Evolutionary conservation across 2,113 vertebrate genomes (phyloP).

Genomic region (Aythya baeri): DNA sequence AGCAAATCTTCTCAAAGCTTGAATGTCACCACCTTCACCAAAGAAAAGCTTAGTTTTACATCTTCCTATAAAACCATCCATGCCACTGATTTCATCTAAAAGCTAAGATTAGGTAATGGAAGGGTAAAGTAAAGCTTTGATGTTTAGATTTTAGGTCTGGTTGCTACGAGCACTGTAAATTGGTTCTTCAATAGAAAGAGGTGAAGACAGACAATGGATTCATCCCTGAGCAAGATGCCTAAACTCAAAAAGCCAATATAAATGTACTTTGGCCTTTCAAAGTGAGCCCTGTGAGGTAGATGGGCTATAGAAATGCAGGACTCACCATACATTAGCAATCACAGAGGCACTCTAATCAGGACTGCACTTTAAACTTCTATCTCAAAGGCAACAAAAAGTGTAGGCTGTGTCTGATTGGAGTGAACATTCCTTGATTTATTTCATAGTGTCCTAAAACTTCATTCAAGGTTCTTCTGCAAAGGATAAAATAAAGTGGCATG

Average conservation of each 20-base stretch:
- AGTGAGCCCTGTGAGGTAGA: neutral
- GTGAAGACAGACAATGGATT: conserved; percentile 8
- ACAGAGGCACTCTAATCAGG: conserved; percentile 56
- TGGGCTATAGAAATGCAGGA: neutral
- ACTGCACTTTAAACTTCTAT: conserved; percentile 34
- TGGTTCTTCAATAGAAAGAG: neutral
- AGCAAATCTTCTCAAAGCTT: neutral
- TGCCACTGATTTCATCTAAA: conserved; percentile 2
- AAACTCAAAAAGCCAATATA: neutral
- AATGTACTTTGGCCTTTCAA: neutral
- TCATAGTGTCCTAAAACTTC: conserved; percentile 48
- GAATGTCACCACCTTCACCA: neutral
- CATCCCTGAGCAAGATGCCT: conserved; percentile 12
- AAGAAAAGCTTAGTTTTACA: conserved; percentile 13
- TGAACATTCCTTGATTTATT: conserved; percentile 72
- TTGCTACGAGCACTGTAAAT: neutral
- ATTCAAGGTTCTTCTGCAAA: conserved; percentile 45
- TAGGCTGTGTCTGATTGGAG: conserved; percentile 51
- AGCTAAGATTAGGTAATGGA: conserved; percentile 10
- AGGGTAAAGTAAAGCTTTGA: conserved; percentile 31
- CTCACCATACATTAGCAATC: conserved; percentile 29
- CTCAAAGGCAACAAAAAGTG: conserved; percentile 46
- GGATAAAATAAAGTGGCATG: conserved; percentile 50
- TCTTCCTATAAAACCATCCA: neutral
- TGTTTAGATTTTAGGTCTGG: conserved; percentile 47